Evolutionary conservation across 2,797 vertebrate species (phyloP), one percentile per base, ranked within the genome.

Genomic region (Octomys mimax): DNA sequence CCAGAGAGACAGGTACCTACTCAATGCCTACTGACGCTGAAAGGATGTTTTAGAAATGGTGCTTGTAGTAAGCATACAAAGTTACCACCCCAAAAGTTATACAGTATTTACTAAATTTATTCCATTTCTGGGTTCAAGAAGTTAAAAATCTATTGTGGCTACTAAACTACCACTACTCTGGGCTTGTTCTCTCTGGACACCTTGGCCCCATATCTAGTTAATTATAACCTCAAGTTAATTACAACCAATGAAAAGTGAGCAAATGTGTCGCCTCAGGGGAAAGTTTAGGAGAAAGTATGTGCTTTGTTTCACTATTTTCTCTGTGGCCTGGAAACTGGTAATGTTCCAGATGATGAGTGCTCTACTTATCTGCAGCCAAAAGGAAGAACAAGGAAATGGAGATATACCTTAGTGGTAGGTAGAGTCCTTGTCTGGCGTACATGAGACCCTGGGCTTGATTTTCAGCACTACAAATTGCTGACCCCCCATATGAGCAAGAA

Each of bases 41-140:
- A 59, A 92, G 85, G 26, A 89, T 21, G 42, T 33, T 71, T 84
- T n/a, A 93, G 59, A 92, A 95, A 96, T 77, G 31, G 39, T 57
- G 64, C 33, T 42, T 66, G 19, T 5, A 33, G 49, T 83, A 83
- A 62, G 73, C 52, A 89, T 12, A 62, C 11, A 57, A 77, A 81
- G 78, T 66, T 83, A 59, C 21, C 42, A 82, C 79, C 70, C 14
- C n/a, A 4, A 6, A 89, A 33, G 24, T 78, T 93, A 77, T 12
- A 75, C 24, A 26, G 42, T 75, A 81, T 52, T 95, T 80, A 57
- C 49, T 92, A 94, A 86, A 77, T 70, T 81, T 54, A 82, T 59
- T 2, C 19, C 57, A 87, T 57, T 52, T 26, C 57, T 80, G 59
- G 36, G 57, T 19, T 85, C 54, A 78, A 92, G 62, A 92, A 88